phyloP scores from a whole-genome alignment of 1,140 invertebrate species.

The Argopecten irradians region DNA sequence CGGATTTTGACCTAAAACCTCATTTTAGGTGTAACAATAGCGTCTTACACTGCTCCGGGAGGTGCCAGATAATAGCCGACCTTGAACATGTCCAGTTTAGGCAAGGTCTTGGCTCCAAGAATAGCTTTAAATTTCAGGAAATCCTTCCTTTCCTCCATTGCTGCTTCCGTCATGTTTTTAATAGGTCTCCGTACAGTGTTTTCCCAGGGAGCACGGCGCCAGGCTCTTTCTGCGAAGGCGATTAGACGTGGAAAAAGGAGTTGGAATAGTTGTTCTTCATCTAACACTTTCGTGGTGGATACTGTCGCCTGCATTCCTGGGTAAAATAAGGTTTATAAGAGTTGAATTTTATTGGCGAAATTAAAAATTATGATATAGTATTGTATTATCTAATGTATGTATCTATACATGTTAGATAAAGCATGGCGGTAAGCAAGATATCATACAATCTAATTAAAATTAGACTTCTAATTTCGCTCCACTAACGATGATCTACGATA shows the following conservation, averaged over 20 bases:
- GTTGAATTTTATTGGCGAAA: neutral
- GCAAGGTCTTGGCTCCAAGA: neutral
- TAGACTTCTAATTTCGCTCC: no score
- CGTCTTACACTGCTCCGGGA: slow-evolving; percentile 16
- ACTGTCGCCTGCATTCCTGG: slow-evolving; percentile 28
- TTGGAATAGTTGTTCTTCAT: neutral
- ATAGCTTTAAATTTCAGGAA: neutral
- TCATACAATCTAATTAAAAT: no score
- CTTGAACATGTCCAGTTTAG: neutral
- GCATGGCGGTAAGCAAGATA: no score
- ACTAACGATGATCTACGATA: no score
- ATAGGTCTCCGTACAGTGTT: neutral
- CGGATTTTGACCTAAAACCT: neutral
- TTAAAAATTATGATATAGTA: neutral
- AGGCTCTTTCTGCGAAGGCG: slow-evolving; percentile 29
- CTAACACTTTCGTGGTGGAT: neutral
- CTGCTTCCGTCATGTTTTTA: neutral
- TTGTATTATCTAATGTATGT: neutral
- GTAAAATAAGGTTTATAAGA: neutral
- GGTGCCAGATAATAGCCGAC: slow-evolving; percentile 24
- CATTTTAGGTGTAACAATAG: neutral
- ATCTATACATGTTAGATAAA: no score
- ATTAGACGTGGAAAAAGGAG: slow-evolving; percentile 27
- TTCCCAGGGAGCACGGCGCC: slow-evolving; percentile 29
- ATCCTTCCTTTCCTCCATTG: neutral